Evolutionary conservation across 2,888 invertebrate species (phyloP), one percentile per base, ranked within the genome.

Genomic region (Macrosoma leucophasiata): DNA sequence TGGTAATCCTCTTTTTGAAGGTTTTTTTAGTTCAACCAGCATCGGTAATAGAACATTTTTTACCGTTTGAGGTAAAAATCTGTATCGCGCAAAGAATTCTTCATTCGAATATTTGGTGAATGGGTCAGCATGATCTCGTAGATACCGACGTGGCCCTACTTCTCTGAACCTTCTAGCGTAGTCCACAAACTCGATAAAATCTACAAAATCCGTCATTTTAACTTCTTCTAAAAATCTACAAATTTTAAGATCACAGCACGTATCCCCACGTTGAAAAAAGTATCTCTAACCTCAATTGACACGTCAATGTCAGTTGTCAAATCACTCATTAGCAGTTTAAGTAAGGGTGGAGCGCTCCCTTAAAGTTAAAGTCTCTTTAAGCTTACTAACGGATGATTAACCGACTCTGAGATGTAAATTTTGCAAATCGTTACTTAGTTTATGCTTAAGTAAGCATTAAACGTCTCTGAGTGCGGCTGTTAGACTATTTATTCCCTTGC

Each of bases 1-100:
- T 13, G 46, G 48, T 15, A 48, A 22, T 9, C 46, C 45, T 33
- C 46, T 45, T 25, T 30, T 47, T 5, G 38, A 22, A 27, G 34
- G 27, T 21, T 36, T 39, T 10, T 7, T 34, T 18, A 47, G 13
- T 7, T 39, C 29, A 4, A n/a, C n/a, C 20, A 43, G n/a, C 26
- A 41, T 15, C 10, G 36, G 36, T 6, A 41, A 23, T 15, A 38
- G 9, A 13, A 22, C 14, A 13, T n/a, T 22, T 27, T 38, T 33
- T 4, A 38, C 33, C 4, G 29, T 20, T 19, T 23, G 8, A 9
- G 36, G 38, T 3, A 33, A 38, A 33, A 41, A 41, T 10, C 36
- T 25, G 11, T 38, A 42, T n/a, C 35, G 29, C n/a, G 29, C 17
- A 12, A 26, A 25, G 14, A 38, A 38, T 18, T 38, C 38, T 4